Percentiles rank a stretch among this genome's conserved stretches.
Evolutionary conservation across 2,797 vertebrate species (phyloP).

Genomic region (Melanotaenia maccullochi): DNA sequence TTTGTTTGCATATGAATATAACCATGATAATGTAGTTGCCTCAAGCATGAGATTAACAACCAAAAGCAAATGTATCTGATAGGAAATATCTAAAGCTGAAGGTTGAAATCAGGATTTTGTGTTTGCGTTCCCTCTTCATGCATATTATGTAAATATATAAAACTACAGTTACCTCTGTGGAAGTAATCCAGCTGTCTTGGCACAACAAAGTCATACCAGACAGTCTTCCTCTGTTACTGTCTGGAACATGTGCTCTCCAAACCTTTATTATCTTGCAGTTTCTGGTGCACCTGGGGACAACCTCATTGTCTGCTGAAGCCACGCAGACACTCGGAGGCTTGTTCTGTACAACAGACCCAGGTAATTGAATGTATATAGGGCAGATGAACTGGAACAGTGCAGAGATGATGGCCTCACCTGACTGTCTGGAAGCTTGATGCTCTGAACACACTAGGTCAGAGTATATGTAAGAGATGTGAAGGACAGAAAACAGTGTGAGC

Average conservation of each 20-base stretch:
- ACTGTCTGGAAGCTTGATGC: conserved; percentile 55
- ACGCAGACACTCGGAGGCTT: conserved; percentile 38
- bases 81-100: neutral
- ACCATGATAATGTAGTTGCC: neutral
- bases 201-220: conserved; percentile 23
- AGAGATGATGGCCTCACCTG: conserved; percentile 50
- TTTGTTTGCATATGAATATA: neutral
- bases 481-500: conserved; percentile 20
- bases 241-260: conserved; percentile 48
- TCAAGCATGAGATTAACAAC: neutral
- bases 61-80: neutral
- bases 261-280: conserved; percentile 47
- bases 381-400: conserved; percentile 39
- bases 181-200: conserved; percentile 38
- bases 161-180: conserved; percentile 33
- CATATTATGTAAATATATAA: too few species aligned
- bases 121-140: neutral
- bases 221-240: conserved; percentile 29
- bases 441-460: conserved; percentile 35
- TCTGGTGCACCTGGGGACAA: conserved; percentile 57
- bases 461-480: conserved; percentile 21
- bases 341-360: conserved; percentile 25
- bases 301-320: conserved; percentile 49
- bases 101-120: neutral
- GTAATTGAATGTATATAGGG: conserved; percentile 45